A percentile compares a stretch with the other conserved stretches of the same genome.
These are phyloP conservation scores for Parasteatoda tepidariorum DNA, from an alignment of 1,140 invertebrate genomes.

Conservation along the genomic window DNA sequence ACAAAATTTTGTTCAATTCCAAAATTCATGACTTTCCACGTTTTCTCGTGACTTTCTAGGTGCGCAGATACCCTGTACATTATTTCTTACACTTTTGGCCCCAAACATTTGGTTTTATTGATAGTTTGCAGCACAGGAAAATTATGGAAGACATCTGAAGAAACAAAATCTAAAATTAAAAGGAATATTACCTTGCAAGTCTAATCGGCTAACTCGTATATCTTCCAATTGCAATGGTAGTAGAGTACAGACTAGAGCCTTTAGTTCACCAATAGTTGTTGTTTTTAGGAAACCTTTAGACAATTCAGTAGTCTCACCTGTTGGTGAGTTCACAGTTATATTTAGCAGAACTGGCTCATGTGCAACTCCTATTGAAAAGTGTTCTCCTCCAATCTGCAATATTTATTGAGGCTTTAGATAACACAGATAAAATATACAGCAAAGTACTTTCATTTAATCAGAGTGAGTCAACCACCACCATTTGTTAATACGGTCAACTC, in stretches of 20 bases:
- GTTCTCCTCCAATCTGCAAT: slow-evolving; percentile 45
- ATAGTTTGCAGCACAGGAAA: no score
- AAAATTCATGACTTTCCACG: no score
- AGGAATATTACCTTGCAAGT: slow-evolving; percentile 30
- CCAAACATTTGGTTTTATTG: no score
- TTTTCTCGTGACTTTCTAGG: no score
- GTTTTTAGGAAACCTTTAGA: slow-evolving; percentile 48
- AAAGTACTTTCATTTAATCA: no score
- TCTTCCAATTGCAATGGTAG: slow-evolving; percentile 39
- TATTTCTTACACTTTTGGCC: no score
- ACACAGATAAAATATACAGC: background rate
- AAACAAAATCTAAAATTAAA: background rate
- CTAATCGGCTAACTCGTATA: slow-evolving; percentile 29
- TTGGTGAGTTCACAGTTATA: slow-evolving; percentile 7
- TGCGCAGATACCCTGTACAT: no score
- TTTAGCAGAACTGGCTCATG: slow-evolving; percentile 56
- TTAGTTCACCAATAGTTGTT: slow-evolving; percentile 45
- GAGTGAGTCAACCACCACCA: no score
- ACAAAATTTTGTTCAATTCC: no score
- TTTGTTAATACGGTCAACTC: no score
- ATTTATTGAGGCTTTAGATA: background rate
- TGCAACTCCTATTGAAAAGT: slow-evolving; percentile 35
- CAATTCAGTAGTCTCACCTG: slow-evolving; percentile 22
- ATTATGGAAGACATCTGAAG: background rate
- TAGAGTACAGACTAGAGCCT: slow-evolving; percentile 4